Conservation (phyloP, 2,113 vertebrate genomes). For the Macquaria ambigua region DNA sequence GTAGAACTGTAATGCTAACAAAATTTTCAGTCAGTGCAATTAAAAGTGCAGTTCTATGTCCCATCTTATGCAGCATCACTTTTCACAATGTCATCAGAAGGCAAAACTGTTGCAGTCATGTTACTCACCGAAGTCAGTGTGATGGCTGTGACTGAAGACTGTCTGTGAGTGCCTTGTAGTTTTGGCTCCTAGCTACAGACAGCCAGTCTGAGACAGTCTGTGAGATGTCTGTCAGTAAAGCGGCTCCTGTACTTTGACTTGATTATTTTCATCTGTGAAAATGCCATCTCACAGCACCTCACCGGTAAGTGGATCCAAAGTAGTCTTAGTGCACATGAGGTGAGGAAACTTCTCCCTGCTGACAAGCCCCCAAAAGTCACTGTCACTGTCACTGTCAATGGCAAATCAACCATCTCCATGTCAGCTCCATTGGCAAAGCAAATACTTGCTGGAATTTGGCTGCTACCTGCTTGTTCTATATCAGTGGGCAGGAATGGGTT, state of each 20-base stretch:
- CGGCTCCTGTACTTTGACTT: too few relatives aligned
- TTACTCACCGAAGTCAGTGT: too few relatives aligned
- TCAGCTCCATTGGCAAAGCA: too few relatives aligned
- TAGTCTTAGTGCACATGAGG: neutral
- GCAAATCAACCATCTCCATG: neutral
- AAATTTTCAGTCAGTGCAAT: neutral
- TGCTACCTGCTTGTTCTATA: neutral
- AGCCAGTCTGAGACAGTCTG: too few relatives aligned
- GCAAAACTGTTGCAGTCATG: too few relatives aligned
- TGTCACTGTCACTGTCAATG: neutral
- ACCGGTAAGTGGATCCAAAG: neutral
- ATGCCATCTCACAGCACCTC: neutral
- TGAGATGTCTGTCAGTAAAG: too few relatives aligned
- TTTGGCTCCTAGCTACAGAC: too few relatives aligned
- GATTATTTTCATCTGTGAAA: too few relatives aligned
- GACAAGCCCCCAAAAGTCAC: slow-evolving; percentile 1
- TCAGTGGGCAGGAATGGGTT: neutral
- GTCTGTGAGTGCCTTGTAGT: too few relatives aligned
- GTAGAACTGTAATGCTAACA: neutral
- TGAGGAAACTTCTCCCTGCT: neutral
- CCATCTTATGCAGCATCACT: neutral
- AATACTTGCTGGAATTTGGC: neutral
- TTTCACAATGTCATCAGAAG: neutral
- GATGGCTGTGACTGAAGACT: too few relatives aligned
- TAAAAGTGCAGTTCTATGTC: neutral